Percentiles rank a stretch among this genome's conserved stretches.
Conservation (phyloP, 2,113 vertebrate genomes). For the Eptesicus fuscus region DNA sequence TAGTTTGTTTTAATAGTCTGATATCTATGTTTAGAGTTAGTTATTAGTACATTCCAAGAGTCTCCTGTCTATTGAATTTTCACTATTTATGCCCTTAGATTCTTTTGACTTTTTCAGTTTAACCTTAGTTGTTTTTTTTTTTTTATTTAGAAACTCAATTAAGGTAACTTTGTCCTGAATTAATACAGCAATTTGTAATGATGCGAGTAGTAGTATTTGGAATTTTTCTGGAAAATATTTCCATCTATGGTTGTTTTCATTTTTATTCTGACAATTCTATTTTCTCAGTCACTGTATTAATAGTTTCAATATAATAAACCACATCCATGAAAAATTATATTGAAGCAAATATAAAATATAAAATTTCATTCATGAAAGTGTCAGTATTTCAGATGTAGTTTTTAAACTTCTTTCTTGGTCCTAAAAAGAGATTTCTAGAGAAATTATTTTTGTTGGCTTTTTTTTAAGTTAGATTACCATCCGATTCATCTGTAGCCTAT, state of each 20-base stretch:
- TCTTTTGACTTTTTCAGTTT: neutral
- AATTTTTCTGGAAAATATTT: neutral
- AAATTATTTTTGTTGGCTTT: neutral
- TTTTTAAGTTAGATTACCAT: neutral
- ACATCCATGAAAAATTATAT: neutral
- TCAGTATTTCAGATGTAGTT: neutral
- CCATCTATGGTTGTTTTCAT: neutral
- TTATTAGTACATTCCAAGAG: neutral
- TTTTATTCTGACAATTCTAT: neutral
- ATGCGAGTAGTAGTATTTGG: neutral
- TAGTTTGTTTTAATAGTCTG: neutral
- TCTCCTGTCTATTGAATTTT: neutral
- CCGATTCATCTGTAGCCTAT: neutral
- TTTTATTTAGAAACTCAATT: constrained; percentile 12
- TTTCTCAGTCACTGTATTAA: neutral
- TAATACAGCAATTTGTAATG: neutral
- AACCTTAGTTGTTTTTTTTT: neutral
- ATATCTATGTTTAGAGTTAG: neutral
- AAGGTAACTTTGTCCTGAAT: neutral
- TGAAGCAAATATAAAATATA: neutral
- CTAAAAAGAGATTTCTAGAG: neutral
- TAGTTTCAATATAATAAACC: neutral
- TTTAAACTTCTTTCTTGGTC: neutral
- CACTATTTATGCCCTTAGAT: neutral
- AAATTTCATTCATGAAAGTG: neutral